Conservation (phyloP, 2,888 invertebrate genomes). For the Ernsta delagoae region DNA sequence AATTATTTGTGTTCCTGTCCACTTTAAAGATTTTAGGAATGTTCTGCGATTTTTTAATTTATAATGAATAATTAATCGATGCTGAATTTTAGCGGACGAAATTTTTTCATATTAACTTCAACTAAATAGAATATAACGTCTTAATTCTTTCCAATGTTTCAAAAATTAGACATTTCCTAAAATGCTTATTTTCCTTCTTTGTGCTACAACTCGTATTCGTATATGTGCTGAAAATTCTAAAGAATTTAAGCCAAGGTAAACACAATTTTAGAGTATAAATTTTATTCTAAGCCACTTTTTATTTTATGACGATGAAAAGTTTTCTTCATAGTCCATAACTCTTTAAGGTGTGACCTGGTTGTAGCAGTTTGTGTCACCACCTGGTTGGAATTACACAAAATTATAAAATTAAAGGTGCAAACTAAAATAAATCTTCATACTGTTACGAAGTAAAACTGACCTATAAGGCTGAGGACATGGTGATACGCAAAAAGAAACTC, state of each 20-base stretch:
- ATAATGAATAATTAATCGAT: no score
- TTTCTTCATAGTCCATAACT: not conserved
- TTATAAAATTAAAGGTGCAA: no score
- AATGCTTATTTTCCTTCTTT: not conserved
- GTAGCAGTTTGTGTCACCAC: not conserved
- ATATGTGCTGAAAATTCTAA: not conserved
- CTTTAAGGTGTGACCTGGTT: not conserved
- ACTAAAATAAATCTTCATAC: no score
- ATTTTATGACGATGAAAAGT: slow-evolving; percentile 4
- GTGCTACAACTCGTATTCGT: slow-evolving; percentile 8
- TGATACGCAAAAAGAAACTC: no score
- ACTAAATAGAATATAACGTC: no score
- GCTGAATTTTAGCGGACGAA: not conserved
- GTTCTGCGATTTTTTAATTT: no score
- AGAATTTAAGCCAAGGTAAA: slow-evolving; percentile 10
- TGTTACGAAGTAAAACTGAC: no score
- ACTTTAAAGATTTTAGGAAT: no score
- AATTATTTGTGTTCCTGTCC: no score
- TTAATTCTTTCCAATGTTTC: not conserved
- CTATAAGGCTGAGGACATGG: no score
- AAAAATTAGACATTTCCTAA: not conserved
- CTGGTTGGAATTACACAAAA: no score
- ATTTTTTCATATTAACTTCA: no score
- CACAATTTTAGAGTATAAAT: slow-evolving; percentile 11
- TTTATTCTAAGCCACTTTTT: not conserved